Evolutionary conservation across 2,797 vertebrate species (phyloP), one percentile per base, ranked within the genome.

Genomic region (Novumbra hubbsi): DNA sequence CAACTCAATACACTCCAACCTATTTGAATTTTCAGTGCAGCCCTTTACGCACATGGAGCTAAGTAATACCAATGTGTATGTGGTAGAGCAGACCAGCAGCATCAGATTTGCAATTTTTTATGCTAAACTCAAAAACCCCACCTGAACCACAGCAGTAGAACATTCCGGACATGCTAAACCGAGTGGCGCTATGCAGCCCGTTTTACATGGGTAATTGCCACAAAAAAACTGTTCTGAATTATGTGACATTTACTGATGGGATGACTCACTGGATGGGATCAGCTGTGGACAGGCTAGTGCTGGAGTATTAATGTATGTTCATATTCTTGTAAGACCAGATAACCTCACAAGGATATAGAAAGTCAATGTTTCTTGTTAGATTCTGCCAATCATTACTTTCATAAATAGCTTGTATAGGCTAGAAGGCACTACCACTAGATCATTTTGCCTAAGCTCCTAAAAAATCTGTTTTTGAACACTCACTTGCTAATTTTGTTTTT

Each of bases 131-230:
- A 79, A 52, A 79, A 41, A 68, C 55, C 32, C 50, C 12, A 21
- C 16, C 30, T 73, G 74, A 80, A 79, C 65, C 45, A 8, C 19
- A 2, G 69, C 32, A 72, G 30, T 50, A 67, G 15, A 79, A 70
- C n/a, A 77, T 34, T 28, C 30, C 28, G 15, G 78, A 24, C 48
- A 57, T 68, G 30, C 80, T 66, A 57, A 9, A 2, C 67, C 11
- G 30, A 19, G 19, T 17, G 16, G 19, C 8, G 52, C 52, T 55
- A 55, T 9, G n/a, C 34, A 8, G 15, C 17, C 32, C n/a, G 17
- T 9, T 16, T 24, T 45, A 7, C 66, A 68, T 14, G 9, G 11
- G 8, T 68, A 45, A 68, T 24, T 24, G 38, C 38, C 66, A 45
- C 24, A 17, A 8, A 28, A 28, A 64, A 6, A 17, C 16, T 32